Base-by-base conservation (phyloP, 2,113 vertebrate species). In the Coturnix japonica region DNA sequence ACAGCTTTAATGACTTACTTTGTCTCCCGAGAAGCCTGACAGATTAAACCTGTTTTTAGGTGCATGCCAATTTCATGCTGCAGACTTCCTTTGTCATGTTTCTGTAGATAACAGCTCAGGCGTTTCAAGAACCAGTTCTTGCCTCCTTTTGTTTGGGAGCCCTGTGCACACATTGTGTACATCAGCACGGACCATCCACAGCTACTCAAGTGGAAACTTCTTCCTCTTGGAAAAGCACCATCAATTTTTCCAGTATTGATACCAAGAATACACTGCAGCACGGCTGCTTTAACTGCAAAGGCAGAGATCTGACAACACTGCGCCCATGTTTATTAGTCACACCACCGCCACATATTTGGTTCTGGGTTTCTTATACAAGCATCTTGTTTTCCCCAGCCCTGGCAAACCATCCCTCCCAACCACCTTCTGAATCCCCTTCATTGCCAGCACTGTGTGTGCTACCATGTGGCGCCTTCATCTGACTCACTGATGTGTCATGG, bases 401-500 rank as follows among this genome's bases (percentile, higher is more conserved):
- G 61, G 39, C 15, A 28, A 11, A 28, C 4, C 22, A 44, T 33
- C 7, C 39, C 19, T 61, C 35, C 33, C 13, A 49, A 13, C 44
- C 61, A 53, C n/a, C 54, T 86, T 69, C 30, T 53, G 60, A 91
- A 70, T n/a, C n/a, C 73, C 13, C n/a, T 88, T 51, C 19, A 30
- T 41, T 37, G 73, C 65, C 86, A 91, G 56, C 67, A 65, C 35
- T 33, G 64, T 59, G 41, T 64, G 60, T 26, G 49, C 26, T 71
- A 66, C 64, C 43, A 79, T 30, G 46, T 57, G 56, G 78, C 60
- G 53, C 30, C 90, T 91, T n/a, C 79, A 41, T 73, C 56, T 93
- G 92, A 96, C 81, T 92, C 89, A 93, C 21, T 12, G 4, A 73
- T 28, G 74, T 82, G 89, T 95, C 86, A 94, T 1, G 70, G 67